Conservation (phyloP, 2,888 invertebrate genomes). For the Amiota minor region DNA sequence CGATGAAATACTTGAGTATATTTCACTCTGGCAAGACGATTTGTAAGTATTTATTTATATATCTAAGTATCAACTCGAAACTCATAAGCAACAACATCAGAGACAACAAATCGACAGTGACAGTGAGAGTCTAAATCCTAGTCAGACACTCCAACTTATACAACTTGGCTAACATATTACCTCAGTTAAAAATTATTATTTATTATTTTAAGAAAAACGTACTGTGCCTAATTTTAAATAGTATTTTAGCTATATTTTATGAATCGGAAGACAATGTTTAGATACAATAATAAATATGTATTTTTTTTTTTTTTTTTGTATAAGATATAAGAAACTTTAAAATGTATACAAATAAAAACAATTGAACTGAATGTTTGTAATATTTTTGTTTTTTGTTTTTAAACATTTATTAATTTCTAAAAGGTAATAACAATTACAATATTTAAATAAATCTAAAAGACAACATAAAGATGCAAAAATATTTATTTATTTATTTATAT, state of each 20-base stretch:
- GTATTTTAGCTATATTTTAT: neutral
- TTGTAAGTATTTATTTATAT: slow-evolving; percentile 43
- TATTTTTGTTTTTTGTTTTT: too few relatives aligned
- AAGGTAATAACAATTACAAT: too few relatives aligned
- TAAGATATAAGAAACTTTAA: too few relatives aligned
- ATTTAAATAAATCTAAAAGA: too few relatives aligned
- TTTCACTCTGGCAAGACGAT: slow-evolving; percentile 71
- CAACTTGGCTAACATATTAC: slow-evolving; percentile 60
- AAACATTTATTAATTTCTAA: too few relatives aligned
- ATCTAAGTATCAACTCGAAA: too few relatives aligned
- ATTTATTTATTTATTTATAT: too few relatives aligned
- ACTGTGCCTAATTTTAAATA: slow-evolving; percentile 45
- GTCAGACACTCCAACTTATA: slow-evolving; percentile 38
- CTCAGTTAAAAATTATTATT: slow-evolving; percentile 57
- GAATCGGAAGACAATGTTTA: slow-evolving; percentile 61
- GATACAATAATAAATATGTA: slow-evolving; percentile 44
- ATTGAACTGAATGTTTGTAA: too few relatives aligned
- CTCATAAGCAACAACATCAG: slow-evolving; percentile 14
- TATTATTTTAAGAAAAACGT: slow-evolving; percentile 37
- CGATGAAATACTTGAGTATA: slow-evolving; percentile 86
- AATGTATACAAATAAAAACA: too few relatives aligned
- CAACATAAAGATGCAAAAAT: too few relatives aligned
- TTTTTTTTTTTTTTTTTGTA: slow-evolving; percentile 42
- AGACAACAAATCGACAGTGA: neutral
- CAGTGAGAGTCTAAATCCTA: slow-evolving; percentile 22